Evolutionary conservation across 2,888 invertebrate genomes (phyloP), one percentile per base, ranked within the genome.

Genomic region (Romanomermis culicivorax): DNA sequence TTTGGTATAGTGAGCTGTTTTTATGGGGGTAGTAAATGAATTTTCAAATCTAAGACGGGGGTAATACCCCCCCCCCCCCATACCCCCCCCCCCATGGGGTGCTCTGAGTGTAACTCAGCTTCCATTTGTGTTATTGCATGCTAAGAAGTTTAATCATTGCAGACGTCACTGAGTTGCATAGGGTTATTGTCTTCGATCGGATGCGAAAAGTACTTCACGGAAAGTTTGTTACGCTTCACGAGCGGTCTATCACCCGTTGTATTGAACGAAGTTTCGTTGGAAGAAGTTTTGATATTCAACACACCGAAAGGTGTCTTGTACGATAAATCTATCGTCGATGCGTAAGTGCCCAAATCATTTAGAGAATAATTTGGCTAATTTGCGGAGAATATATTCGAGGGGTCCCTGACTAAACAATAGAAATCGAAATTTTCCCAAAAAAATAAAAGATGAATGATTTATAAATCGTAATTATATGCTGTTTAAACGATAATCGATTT

Each of bases 291-390:
- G 60, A 82, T 80, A 2, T 85, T 74, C 71, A 75, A 82, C 60
- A 85, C 82, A 26, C 85, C 86, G 0, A 83, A 85, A 56, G 87
- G 85, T 1, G 83, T 85, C 66, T 75, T 91, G 0, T 91, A 82
- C 68, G 87, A 93, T 71, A 87, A 85, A 73, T 80, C 80, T 61
- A 79, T 82, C 1, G 70, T 83, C 52, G 80, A 80, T 24, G 77
- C 63, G 70, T 69, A 57, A 54, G 61, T 58, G 17, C 45, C 4
- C 27, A n/a, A 14, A 24, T 14, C 20, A 20, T 36, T 36, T 36
- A 11, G n/a, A n/a, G n/a, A n/a, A n/a, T n/a, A n/a, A n/a, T n/a
- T n/a, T n/a, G n/a, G n/a, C n/a, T n/a, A n/a, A n/a, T n/a, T n/a
- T n/a, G n/a, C n/a, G n/a, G 23, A 17, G 48, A 24, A 14, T 48